Evolutionary conservation across 2,888 invertebrate species (phyloP).

Genomic region (Agrilus cyanescens): DNA sequence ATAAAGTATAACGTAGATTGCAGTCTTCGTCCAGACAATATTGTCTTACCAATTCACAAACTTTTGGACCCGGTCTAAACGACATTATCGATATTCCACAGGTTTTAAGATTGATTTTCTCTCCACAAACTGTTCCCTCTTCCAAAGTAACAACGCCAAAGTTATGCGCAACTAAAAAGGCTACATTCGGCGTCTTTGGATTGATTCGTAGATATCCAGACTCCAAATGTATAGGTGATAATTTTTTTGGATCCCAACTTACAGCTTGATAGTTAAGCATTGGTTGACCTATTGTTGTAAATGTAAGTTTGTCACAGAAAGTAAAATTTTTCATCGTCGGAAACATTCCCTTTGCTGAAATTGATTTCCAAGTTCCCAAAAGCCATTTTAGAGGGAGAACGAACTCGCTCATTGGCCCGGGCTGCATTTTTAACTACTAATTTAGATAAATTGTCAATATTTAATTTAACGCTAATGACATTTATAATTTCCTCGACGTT

Average conservation of each 20-base stretch:
- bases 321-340: conserved; percentile 45
- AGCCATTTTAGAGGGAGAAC: conserved; percentile 46
- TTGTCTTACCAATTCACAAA: conserved; percentile 37
- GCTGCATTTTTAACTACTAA: conserved; percentile 9
- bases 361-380: conserved; percentile 46
- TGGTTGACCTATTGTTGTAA: conserved; percentile 48
- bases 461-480: too few species aligned
- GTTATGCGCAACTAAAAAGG: conserved; percentile 48
- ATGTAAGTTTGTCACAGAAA: conserved; percentile 46
- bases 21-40: conserved; percentile 29
- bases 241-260: conserved; percentile 41
- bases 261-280: conserved; percentile 44
- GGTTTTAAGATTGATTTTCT: conserved; percentile 35
- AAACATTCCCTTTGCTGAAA: conserved; percentile 40
- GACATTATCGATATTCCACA: conserved; percentile 39
- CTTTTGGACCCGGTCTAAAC: conserved; percentile 42
- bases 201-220: conserved; percentile 48
- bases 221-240: conserved; percentile 50
- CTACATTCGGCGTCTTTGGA: conserved; percentile 40
- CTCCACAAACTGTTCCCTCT: conserved; percentile 38
- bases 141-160: conserved; percentile 49
- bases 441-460: too few species aligned
- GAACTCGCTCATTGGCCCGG: conserved; percentile 34
- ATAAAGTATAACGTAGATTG: conserved; percentile 36
- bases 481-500: too few species aligned